Conservation (phyloP, 2,113 vertebrate genomes). For the Brachypteracias leptosomus region DNA sequence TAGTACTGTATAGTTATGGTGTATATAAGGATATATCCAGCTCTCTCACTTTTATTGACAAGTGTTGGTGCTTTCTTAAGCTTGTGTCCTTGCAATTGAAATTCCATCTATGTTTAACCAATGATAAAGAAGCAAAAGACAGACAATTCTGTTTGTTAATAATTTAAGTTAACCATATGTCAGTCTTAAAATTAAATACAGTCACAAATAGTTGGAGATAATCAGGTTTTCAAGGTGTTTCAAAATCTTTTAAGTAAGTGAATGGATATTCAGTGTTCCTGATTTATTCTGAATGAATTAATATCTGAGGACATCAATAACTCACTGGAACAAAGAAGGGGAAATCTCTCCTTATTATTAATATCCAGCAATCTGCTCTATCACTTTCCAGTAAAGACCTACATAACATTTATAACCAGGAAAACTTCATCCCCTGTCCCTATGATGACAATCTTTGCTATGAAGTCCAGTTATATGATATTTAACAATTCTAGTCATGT, state of each 20-base stretch:
- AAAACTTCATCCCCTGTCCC: neutral
- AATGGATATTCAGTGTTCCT: neutral
- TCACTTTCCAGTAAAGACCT: neutral
- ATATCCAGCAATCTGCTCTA: neutral
- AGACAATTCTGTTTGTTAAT: neutral
- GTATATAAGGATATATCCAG: neutral
- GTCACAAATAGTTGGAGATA: neutral
- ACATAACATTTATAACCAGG: neutral
- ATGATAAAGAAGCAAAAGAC: neutral
- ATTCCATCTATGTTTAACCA: neutral
- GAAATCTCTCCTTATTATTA: neutral
- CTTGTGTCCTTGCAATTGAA: neutral
- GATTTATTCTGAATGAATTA: neutral
- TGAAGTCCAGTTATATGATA: neutral
- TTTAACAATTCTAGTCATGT: neutral
- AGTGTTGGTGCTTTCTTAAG: neutral
- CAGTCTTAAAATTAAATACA: neutral
- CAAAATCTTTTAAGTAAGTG: neutral
- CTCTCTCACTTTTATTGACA: neutral
- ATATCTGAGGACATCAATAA: neutral
- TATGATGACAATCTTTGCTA: neutral
- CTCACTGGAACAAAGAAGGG: neutral
- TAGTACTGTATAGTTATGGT: neutral
- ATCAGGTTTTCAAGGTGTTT: neutral
- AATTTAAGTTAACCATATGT: neutral